Base-by-base conservation (phyloP, 2,888 invertebrate species). In the Plutella xylostella region DNA sequence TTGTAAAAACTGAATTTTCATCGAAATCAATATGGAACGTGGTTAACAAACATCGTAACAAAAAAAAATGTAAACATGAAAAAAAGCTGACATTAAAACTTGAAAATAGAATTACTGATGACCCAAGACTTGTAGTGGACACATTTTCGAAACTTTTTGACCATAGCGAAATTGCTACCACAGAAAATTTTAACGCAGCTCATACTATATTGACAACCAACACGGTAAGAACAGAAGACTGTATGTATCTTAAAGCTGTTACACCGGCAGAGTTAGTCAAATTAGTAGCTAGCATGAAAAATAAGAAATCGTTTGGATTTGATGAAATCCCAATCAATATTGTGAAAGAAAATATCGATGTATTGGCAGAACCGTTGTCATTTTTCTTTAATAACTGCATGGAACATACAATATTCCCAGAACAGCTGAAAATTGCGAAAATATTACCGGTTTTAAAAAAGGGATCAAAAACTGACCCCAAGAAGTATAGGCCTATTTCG, bases 401-500 rank as follows among this genome's bases (percentile, higher is more conserved):
- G 12, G 34, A 9, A 9, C 12, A 14, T 7, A 15, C 2, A 34
- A 9, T n/a, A 15, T 34, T 39, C 22, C 39, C 39, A 12, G 39
- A 39, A 12, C 21, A 39, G 15, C 6, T 39, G 5, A 39, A 39
- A n/a, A 12, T 39, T 6, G 39, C 39, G 4, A 21, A 14, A 21
- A 22, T 39, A 1, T 21, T 39, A 12, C 39, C 39, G 22, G 9
- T 39, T 5, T 22, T 22, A 14, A 22, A 39, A 39, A 39, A 39
- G 15, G 39, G 22, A 12, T 21, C 20, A 6, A 39, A 39, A 21
- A 18, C 15, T 22, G 39, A 39, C 22, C 15, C 15, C 22, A 12
- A n/a, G 7, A 39, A 21, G 9, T 39, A 39, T n/a, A 4, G 39
- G 39, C 39, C 39, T 12, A 39, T 39, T 12, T 39, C 39, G 21